These are phyloP conservation scores for Aelia acuminata DNA, from an alignment of 2,888 invertebrate genomes.

Conservation along the genomic window DNA sequence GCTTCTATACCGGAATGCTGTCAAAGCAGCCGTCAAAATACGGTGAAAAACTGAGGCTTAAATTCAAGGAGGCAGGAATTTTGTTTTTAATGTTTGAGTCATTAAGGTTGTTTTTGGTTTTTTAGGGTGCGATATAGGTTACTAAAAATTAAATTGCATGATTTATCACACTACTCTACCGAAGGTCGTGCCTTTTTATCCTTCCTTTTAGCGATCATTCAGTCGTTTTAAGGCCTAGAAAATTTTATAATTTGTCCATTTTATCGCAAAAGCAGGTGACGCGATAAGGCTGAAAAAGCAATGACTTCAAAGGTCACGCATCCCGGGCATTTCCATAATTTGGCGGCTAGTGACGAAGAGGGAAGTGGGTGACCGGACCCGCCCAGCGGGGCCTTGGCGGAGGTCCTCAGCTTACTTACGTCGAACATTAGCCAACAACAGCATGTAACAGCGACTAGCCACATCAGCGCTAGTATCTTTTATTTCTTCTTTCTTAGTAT, in stretches of 20 bases:
- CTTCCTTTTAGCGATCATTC: background rate
- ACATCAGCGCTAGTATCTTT: too few relatives aligned
- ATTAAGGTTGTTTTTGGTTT: too few relatives aligned
- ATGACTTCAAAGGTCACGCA: constrained; percentile 43
- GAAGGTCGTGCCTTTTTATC: background rate
- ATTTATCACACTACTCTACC: background rate
- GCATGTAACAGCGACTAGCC: too few relatives aligned
- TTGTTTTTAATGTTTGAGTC: too few relatives aligned
- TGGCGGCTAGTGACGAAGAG: background rate
- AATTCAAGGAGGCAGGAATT: too few relatives aligned
- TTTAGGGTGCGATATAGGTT: background rate
- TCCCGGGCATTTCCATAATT: constrained; percentile 38
- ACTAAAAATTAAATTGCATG: background rate
- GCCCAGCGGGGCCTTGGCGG: background rate
- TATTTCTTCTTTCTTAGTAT: too few relatives aligned
- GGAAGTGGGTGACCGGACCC: constrained; percentile 27
- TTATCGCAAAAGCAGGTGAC: background rate
- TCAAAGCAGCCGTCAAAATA: too few relatives aligned
- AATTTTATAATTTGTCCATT: background rate
- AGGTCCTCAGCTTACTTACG: background rate
- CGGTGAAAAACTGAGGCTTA: too few relatives aligned
- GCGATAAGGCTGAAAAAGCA: background rate
- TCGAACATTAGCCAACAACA: too few relatives aligned
- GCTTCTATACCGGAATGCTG: too few relatives aligned
- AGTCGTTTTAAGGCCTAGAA: background rate